Conservation (phyloP, 2,113 vertebrate species). For the Rhadina sibilatrix region DNA sequence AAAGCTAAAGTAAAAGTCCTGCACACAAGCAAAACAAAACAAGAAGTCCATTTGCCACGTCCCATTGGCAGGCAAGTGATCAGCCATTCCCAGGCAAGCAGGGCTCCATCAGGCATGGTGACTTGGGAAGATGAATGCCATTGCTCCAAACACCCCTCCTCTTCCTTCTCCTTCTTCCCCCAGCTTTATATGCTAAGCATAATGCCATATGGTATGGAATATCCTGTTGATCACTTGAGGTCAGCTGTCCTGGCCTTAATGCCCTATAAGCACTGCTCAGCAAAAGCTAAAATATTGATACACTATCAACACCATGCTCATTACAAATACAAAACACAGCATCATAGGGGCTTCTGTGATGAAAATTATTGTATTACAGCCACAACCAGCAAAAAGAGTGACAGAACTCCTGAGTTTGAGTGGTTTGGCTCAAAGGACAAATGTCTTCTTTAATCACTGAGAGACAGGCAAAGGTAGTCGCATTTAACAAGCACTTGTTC, state of each 20-base stretch:
- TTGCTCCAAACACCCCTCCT: not conserved
- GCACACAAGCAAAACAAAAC: not conserved
- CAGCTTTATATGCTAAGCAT: not conserved
- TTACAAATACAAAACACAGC: not conserved
- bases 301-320: not conserved
- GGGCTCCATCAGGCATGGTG: not conserved
- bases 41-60: rapidly evolving
- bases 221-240: not conserved
- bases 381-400: not conserved
- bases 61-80: not conserved
- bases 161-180: not conserved
- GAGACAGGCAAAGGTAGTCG: rapidly evolving
- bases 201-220: not conserved
- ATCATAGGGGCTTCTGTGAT: not conserved
- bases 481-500: not conserved
- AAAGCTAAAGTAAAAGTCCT: not conserved
- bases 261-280: not conserved
- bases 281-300: not conserved
- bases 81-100: not conserved
- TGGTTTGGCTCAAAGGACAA: not conserved
- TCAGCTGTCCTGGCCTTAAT: not conserved
- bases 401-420: not conserved
- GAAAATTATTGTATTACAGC: not conserved
- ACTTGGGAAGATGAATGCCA: not conserved
- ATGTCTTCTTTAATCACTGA: not conserved